A percentile compares a stretch with the other conserved stretches of the same genome.
These are phyloP conservation scores for Phalacrocorax brasilianus DNA, from an alignment of 2,113 vertebrate genomes.

Conservation along the genomic window DNA sequence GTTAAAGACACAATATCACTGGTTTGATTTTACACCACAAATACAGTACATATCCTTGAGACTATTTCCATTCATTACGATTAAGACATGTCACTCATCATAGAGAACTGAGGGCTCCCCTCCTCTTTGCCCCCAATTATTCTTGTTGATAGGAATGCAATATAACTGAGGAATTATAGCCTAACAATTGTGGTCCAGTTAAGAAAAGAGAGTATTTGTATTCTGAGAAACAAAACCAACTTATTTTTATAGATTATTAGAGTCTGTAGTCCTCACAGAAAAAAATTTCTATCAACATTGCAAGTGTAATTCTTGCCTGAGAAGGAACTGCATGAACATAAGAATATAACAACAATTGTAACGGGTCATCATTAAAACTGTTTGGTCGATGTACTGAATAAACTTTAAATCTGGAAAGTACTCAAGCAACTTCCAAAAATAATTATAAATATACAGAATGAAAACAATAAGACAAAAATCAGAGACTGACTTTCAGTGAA, in stretches of 20 bases:
- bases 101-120: not conserved
- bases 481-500: not conserved
- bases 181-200: not conserved
- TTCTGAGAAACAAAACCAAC: not conserved
- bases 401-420: not conserved
- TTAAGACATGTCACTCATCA: not conserved
- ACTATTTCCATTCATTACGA: not conserved
- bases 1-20: not conserved
- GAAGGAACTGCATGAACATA: not conserved
- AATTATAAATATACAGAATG: not conserved
- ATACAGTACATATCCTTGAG: not conserved
- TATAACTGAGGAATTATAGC: not conserved
- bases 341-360: not conserved
- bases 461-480: not conserved
- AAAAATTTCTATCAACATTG: not conserved
- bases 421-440: not conserved
- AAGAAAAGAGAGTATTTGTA: not conserved
- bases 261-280: not conserved
- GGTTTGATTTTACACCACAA: slow-evolving; percentile 14
- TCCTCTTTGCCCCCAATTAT: not conserved
- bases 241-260: not conserved
- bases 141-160: not conserved
- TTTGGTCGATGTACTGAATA: not conserved
- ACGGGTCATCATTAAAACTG: not conserved
- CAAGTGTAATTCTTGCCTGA: not conserved